Evolutionary conservation across 2,797 vertebrate genomes (phyloP), one percentile per base, ranked within the genome.

Genomic region (Cebuella pygmaea): DNA sequence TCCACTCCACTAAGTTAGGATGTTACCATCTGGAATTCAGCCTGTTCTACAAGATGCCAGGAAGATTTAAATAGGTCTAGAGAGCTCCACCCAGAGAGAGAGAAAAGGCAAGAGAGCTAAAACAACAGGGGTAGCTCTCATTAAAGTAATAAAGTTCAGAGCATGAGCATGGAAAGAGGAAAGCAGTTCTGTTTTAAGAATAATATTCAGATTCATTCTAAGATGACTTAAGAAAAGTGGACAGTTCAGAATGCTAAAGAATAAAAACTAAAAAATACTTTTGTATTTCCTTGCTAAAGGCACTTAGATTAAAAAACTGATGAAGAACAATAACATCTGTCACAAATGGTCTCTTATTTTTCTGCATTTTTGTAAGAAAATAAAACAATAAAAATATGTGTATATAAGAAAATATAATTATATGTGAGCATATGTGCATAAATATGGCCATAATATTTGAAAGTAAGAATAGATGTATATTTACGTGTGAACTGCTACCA

Each of bases 21-120:
- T 41, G 10, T 36, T 75, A 87, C 82, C 8, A 89, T 9, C 41
- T 76, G 48, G n/a, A 80, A 80, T 74, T 82, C 15, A 94, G 13
- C 72, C 64, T 91, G 80, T 92, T 94, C 44, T 92, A 36, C 70
- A 93, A 93, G 94, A 93, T 93, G 44, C 75, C 41, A 84, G 61
- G 33, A 76, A 57, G 50, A 78, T 87, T 84, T 61, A 61, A 84
- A 36, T 46, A 30, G 17, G 11, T 81, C 20, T n/a, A 20, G 75
- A 74, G 50, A 88, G 39, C 44, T 85, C 50, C 33, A 78, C 70
- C 87, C 33, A 85, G 80, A 75, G 52, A 64, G 39, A 76, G 59
- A 64, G 30, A 89, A 59, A 83, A 89, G 33, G 26, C 17, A 59
- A 86, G 72, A 70, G 30, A 67, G 8, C 14, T 59, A 57, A n/a